Base-by-base conservation (phyloP, 2,888 invertebrate genomes). In the Azorinus chamasolen region DNA sequence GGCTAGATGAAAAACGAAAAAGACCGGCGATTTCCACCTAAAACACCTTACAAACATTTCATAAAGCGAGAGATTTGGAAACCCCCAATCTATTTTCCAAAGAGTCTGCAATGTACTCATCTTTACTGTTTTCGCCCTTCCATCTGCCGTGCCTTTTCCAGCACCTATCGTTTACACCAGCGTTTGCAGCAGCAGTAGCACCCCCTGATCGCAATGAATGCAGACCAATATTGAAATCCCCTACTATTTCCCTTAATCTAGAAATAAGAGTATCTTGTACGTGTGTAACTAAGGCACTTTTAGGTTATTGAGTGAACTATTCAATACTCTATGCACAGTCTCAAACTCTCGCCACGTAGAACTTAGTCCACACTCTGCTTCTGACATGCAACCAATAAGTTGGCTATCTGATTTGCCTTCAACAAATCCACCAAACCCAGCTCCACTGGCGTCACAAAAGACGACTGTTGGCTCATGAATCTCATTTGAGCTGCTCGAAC, bases 261-360 rank as follows among this genome's bases (percentile, higher is more conserved):
- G 24, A 20, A 25, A 70, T 18, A n/a, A 54, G n/a, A n/a, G n/a
- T n/a, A n/a, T n/a, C n/a, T n/a, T n/a, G n/a, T n/a, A n/a, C n/a
- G n/a, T n/a, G n/a, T n/a, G n/a, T n/a, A n/a, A n/a, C n/a, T n/a
- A n/a, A n/a, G n/a, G 61, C 16, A 57, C 69, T 37, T 73, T 25
- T 25, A 77, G 45, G 12, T 53, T 55, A 32, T 32, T 43, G 0
- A 65, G 14, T 22, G 55, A 53, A 51, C 53, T 62, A 18, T 61
- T 39, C 8, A 81, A 18, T 2, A 68, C 48, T 48, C 70, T 70
- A 50, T 62, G 39, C 12, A 81, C 68, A 22, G 78, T 59, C 59
- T 73, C 58, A 14, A 80, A 39, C 45, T 80, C 75, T 45, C 75
- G 32, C 71, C 77, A 80, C 2, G 78, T 83, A 27, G 80, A 83